Conservation (phyloP, 2,113 vertebrate species). For the Leptodactylus fuscus region DNA sequence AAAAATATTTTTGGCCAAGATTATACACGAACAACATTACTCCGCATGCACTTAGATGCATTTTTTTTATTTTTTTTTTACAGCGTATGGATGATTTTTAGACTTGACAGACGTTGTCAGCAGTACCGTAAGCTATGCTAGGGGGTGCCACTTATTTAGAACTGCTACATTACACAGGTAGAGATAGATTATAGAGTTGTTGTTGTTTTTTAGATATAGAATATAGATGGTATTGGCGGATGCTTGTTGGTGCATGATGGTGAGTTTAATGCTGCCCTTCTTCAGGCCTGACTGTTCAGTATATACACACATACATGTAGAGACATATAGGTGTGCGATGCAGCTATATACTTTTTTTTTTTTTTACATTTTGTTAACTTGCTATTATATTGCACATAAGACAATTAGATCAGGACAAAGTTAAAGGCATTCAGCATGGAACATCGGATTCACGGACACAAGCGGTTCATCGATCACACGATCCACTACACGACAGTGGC, state of each 20-base stretch:
- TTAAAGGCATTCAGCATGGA: constrained; percentile 41
- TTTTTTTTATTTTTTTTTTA: not conserved
- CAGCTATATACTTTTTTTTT: not conserved
- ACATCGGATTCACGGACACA: constrained; percentile 1
- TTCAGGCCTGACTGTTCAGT: not conserved
- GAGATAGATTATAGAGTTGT: not conserved
- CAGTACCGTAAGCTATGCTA: not conserved
- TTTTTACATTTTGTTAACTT: too few relatives aligned
- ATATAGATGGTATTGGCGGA: not conserved
- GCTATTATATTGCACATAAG: constrained; percentile 37
- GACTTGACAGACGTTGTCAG: not conserved
- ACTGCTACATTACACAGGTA: not conserved
- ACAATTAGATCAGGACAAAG: constrained; percentile 17
- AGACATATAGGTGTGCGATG: too few relatives aligned
- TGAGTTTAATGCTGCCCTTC: not conserved
- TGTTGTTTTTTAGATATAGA: not conserved
- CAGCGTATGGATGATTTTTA: not conserved
- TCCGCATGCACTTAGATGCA: constrained; percentile 52
- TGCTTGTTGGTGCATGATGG: not conserved
- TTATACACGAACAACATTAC: constrained; percentile 43
- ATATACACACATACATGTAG: not conserved
- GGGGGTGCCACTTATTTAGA: not conserved
- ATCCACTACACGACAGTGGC: not conserved
- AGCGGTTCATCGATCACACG: constrained; percentile 7
- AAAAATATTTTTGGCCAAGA: constrained; percentile 46